phyloP scores from a whole-genome alignment of 2,113 vertebrate species.

The Bambusicola thoracicus region DNA sequence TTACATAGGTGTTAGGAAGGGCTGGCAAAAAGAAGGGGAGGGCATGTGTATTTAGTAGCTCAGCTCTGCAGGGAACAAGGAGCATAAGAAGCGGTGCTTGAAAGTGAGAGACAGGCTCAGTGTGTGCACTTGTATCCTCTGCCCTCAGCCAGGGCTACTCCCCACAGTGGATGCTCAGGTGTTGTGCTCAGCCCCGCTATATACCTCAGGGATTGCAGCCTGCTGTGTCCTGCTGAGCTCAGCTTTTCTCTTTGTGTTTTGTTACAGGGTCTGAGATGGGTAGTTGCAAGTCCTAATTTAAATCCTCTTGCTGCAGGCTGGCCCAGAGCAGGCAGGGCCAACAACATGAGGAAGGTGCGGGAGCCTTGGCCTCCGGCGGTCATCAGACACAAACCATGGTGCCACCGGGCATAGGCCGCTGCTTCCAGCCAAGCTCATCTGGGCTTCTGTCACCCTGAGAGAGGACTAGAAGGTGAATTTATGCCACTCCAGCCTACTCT shows the following conservation, averaged over 20 bases:
- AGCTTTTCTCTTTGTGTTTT: not conserved
- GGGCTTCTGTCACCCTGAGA: not conserved
- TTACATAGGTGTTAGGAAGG: not conserved
- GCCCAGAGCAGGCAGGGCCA: not conserved
- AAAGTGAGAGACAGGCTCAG: not conserved
- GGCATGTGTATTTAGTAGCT: not conserved
- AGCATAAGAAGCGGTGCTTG: not conserved
- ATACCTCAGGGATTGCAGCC: rapidly evolving
- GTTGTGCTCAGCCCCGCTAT: rapidly evolving
- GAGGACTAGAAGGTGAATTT: not conserved
- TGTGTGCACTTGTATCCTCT: not conserved
- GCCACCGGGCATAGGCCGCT: not conserved
- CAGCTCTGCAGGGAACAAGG: not conserved
- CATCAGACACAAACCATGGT: rapidly evolving
- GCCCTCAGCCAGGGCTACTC: not conserved
- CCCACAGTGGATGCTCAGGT: rapidly evolving
- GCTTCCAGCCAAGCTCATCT: not conserved
- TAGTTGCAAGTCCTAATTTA: rapidly evolving
- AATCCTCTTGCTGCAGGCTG: not conserved
- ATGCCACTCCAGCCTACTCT: not conserved
- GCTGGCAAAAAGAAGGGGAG: not conserved
- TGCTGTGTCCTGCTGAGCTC: not conserved
- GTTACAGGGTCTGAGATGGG: not conserved
- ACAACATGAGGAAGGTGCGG: not conserved
- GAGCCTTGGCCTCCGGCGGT: rapidly evolving